Evolutionary conservation across 2,113 vertebrate species (phyloP).

Genomic region (human (Homo sapiens)): DNA sequence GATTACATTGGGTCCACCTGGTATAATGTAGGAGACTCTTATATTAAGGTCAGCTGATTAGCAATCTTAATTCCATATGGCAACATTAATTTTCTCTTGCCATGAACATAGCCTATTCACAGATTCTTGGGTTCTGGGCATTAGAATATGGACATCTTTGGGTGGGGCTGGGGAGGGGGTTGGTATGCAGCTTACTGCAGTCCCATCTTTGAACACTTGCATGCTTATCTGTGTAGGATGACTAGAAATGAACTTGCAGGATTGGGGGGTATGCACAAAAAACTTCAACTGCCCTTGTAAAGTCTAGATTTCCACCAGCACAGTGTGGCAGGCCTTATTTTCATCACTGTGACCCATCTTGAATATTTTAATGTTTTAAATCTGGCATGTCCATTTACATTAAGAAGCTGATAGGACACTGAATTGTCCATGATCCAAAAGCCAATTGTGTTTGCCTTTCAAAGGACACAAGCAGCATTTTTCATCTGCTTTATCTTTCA

Average conservation of each 20-base stretch:
- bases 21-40: neutral
- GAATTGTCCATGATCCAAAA: neutral
- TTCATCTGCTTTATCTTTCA: neutral
- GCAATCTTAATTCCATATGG: neutral
- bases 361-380: neutral
- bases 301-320: neutral
- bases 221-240: neutral
- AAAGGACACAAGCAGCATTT: neutral
- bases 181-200: neutral
- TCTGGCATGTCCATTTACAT: neutral
- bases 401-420: neutral
- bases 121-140: neutral
- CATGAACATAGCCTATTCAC: neutral
- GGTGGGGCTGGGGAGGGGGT: no score
- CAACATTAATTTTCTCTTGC: neutral
- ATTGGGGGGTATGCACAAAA: neutral
- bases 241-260: neutral
- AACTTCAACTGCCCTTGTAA: neutral
- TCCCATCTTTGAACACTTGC: neutral
- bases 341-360: neutral
- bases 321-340: neutral
- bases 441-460: neutral
- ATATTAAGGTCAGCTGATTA: neutral
- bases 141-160: neutral
- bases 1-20: neutral